Base-by-base conservation (phyloP, 2,888 invertebrate species). In the Empis stercorea region DNA sequence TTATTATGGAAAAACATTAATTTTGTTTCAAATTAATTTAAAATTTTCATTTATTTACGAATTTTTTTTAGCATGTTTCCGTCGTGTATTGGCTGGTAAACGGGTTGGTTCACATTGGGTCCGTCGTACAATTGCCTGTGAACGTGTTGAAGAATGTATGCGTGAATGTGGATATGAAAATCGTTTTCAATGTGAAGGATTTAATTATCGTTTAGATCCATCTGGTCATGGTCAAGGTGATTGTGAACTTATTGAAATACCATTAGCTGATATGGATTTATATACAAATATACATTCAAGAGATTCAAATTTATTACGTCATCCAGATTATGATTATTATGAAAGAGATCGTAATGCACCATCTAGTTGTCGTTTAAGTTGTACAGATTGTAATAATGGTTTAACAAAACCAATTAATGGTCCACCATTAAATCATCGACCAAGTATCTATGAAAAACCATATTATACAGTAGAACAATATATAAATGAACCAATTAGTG, bases 121-220 rank as follows among this genome's bases (percentile, higher is more conserved):
- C 14, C 72, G 81, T 52, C 74, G 79, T 51, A 78, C 81, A 23
- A 69, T 83, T 15, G 71, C 78, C 6, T 86, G 86, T 60, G 83
- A 84, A 57, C 74, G 78, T 0, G 71, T 86, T 1, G 82, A 85
- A 57, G 84, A 85, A 58, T 88, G 87, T 61, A 76, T 84, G 61
- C 68, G 77, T 38, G 82, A 84, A 56, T 88, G 88, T 57, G 81
- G 81, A 2, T 74, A 75, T 7, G 87, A 87, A 61, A 79, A 76
- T 59, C 71, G 78, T 44, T 87, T 87, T 61, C 76, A 76, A 53
- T 88, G 88, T 60, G 85, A 86, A 67, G 87, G 87, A 55, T 88
- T 87, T 61, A 87, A 87, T 64, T 87, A 86, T 70, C 78, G 84
- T 76, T 81, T 83, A 59, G 84, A 84, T 63, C 76, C 77, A 1